Evolutionary conservation across 1,140 invertebrate genomes (phyloP), one percentile per base, ranked within the genome.

Genomic region (Megalopta genalis): DNA sequence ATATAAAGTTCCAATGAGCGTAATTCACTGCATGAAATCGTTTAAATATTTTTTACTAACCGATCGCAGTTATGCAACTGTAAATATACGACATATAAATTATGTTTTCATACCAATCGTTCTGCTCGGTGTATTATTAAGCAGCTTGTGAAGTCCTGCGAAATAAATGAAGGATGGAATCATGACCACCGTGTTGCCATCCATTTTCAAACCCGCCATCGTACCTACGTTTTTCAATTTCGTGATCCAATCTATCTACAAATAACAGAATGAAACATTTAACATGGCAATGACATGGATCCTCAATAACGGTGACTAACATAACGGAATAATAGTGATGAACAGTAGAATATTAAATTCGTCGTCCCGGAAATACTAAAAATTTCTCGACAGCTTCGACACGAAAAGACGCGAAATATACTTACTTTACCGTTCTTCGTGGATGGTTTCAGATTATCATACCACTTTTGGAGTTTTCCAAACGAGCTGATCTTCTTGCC

Each of bases 1-100:
- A 86, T 2, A 88, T 16, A 12, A 87, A 86, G 21, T 80, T 67
- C 88, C 88, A 88, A 23, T 88, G 88, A 49, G 88, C 64, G 46
- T 87, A 88, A 59, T 88, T 88, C 5, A 86, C 88, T 88, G 57
- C 32, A 32, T 60, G 21, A 63, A 68, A 57, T 65, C 25, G 25
- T 32, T 4, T 0, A 32, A 37, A 23, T 52, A 18, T n/a, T 18
- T 3, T 0, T 0, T 18, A 39, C n/a, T 54, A 9, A 57, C 8
- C 6, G 2, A n/a, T 69, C 10, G 23, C 8, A 18, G 60, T 12
- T n/a, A 37, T 16, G 42, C 4, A 21, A 54, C 16, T 54, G 8
- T 46, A 39, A n/a, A 14, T 27, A 23, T 2, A 63, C 10, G 9
- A 23, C 0, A 5, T 57, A 23, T 37, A 1, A 59, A 0, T n/a